These are phyloP conservation scores for Sitta europaea DNA, from an alignment of 2,113 vertebrate genomes.

Conservation along the genomic window DNA sequence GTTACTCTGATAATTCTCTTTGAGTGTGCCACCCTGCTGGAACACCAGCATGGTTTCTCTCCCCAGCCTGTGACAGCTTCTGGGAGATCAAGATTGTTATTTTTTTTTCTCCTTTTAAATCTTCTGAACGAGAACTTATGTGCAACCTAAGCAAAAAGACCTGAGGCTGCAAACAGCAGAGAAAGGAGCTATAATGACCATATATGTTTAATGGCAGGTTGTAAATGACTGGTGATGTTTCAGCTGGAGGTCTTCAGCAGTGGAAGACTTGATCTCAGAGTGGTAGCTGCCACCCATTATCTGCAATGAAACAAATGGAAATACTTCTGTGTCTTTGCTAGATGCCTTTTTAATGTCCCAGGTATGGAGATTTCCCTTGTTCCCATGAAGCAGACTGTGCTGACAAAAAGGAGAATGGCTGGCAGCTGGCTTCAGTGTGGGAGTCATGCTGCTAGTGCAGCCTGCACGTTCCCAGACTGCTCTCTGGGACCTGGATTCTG, in stretches of 20 bases:
- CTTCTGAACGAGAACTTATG: slow-evolving; percentile 11
- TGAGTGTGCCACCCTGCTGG: not conserved
- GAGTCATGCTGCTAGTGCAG: not conserved
- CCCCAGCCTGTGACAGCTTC: not conserved
- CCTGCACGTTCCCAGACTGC: not conserved
- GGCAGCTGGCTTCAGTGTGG: not conserved
- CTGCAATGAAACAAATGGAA: slow-evolving; percentile 33
- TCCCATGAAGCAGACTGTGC: not conserved
- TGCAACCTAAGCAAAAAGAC: slow-evolving; percentile 39
- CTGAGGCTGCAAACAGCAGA: not conserved
- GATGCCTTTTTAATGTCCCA: slow-evolving; percentile 4
- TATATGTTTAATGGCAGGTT: not conserved
- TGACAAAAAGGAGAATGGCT: not conserved
- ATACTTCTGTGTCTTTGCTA: not conserved
- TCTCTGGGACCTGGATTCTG: not conserved
- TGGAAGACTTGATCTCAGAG: slow-evolving; percentile 1
- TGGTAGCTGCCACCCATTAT: not conserved
- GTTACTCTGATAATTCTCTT: not conserved
- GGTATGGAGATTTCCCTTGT: slow-evolving; percentile 4
- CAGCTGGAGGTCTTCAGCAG: slow-evolving; percentile 30
- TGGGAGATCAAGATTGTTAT: not conserved
- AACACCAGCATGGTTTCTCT: not conserved
- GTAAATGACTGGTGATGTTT: slow-evolving; percentile 3
- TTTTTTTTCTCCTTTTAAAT: slow-evolving; percentile 6
- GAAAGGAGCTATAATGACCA: not conserved